These are phyloP conservation scores for Orchestes rusci DNA, from an alignment of 2,888 invertebrate genomes.

Conservation along the genomic window DNA sequence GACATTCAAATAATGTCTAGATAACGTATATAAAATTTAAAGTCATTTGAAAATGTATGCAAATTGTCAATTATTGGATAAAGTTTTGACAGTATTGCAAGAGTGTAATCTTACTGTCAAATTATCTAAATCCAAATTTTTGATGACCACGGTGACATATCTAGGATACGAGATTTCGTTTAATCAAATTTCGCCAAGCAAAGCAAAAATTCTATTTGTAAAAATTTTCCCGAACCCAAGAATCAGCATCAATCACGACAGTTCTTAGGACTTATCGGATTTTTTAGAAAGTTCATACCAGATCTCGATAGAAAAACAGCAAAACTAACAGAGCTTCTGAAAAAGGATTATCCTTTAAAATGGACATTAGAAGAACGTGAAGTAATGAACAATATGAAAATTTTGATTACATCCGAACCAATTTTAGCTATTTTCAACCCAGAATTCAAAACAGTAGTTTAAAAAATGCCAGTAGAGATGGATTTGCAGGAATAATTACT, in stretches of 20 bases:
- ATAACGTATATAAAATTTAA: too few species aligned
- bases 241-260: slow-evolving; percentile 13
- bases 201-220: slow-evolving; percentile 9
- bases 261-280: slow-evolving; percentile 13
- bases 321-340: slow-evolving; percentile 8
- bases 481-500: slow-evolving; percentile 7
- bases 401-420: slow-evolving; percentile 5
- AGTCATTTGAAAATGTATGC: too few species aligned
- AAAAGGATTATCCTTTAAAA: slow-evolving; percentile 5
- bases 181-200: slow-evolving; percentile 5
- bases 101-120: slow-evolving; percentile 2
- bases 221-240: slow-evolving; percentile 9
- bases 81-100: slow-evolving; percentile 6
- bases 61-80: slow-evolving; percentile 1
- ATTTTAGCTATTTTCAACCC: slow-evolving; percentile 8
- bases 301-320: slow-evolving; percentile 10
- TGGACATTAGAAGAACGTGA: slow-evolving; percentile 8
- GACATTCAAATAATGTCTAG: too few species aligned
- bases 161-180: slow-evolving; percentile 8
- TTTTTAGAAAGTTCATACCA: slow-evolving; percentile 12
- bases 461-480: slow-evolving; percentile 4
- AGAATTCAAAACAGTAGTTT: background rate
- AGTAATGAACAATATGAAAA: slow-evolving; percentile 6
- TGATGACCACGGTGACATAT: background rate
- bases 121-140: slow-evolving; percentile 4